A percentile compares a stretch with the other conserved stretches of the same genome.
phyloP scores from a whole-genome alignment of 2,888 invertebrate species.

The Acrobasis consociella region DNA sequence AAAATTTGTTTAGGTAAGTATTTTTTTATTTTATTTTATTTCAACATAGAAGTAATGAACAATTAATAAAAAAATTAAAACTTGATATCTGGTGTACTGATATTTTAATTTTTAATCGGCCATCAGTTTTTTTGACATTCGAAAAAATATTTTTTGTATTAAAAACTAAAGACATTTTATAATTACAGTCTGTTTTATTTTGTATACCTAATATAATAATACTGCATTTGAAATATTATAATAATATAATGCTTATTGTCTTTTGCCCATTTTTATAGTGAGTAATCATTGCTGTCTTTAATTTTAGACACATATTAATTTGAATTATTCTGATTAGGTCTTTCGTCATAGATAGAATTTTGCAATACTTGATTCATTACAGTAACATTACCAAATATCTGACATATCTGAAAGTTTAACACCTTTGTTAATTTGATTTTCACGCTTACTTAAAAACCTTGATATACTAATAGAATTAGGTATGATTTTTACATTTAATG shows the following conservation, averaged over 20 bases:
- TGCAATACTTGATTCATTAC: background rate
- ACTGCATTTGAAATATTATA: no score
- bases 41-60: background rate
- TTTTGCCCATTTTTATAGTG: no score
- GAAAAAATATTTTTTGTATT: no score
- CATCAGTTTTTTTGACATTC: no score
- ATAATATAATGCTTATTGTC: no score
- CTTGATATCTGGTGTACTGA: no score
- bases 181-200: no score
- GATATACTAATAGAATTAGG: background rate
- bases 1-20: conserved; percentile 92
- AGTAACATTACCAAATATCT: background rate
- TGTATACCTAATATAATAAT: no score
- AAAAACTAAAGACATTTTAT: no score
- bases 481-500: background rate
- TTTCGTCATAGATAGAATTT: background rate
- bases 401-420: background rate
- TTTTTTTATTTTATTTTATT: no score
- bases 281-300: background rate
- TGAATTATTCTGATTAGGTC: background rate
- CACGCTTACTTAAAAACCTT: background rate
- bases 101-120: no score
- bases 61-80: no score
- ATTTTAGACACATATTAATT: background rate
- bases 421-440: background rate